Evolutionary conservation across 1,140 invertebrate species (phyloP).

Genomic region (Orius insidiosus): DNA sequence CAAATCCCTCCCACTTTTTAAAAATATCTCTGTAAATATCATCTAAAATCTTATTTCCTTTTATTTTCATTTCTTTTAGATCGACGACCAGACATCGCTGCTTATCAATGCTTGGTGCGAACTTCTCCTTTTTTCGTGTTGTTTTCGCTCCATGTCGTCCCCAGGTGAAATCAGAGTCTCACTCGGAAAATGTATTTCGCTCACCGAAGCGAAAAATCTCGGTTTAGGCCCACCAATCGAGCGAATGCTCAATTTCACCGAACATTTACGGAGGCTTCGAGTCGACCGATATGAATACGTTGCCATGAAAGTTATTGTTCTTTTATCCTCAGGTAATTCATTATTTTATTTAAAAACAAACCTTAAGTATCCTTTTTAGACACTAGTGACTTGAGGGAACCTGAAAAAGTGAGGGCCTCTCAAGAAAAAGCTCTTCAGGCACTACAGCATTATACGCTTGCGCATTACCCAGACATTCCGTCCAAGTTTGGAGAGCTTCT

Average conservation of each 20-base stretch:
- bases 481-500: conserved; percentile 90
- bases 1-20: conserved; percentile 88
- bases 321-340: conserved; percentile 71
- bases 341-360: too few species aligned
- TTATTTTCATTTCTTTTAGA: conserved; percentile 41
- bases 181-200: conserved; percentile 53
- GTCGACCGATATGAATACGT: conserved; percentile 96
- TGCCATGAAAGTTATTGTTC: conserved; percentile 85
- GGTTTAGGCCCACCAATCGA: conserved; percentile 69
- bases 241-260: conserved; percentile 84
- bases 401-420: conserved; percentile 76
- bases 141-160: conserved; percentile 69
- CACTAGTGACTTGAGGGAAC: conserved; percentile 77
- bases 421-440: conserved; percentile 88
- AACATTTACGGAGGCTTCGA: conserved; percentile 69
- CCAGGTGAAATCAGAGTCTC: conserved; percentile 73
- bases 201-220: conserved; percentile 51
- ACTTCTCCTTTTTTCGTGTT: conserved; percentile 78
- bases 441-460: conserved; percentile 75
- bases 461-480: conserved; percentile 79
- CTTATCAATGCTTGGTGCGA: conserved; percentile 97
- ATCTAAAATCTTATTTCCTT: too few species aligned
- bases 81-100: conserved; percentile 90
- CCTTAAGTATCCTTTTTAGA: conserved; percentile 34
- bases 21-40: conserved; percentile 69